These are phyloP conservation scores for Calidris pygmaea DNA, from an alignment of 2,113 vertebrate genomes.

Conservation along the genomic window DNA sequence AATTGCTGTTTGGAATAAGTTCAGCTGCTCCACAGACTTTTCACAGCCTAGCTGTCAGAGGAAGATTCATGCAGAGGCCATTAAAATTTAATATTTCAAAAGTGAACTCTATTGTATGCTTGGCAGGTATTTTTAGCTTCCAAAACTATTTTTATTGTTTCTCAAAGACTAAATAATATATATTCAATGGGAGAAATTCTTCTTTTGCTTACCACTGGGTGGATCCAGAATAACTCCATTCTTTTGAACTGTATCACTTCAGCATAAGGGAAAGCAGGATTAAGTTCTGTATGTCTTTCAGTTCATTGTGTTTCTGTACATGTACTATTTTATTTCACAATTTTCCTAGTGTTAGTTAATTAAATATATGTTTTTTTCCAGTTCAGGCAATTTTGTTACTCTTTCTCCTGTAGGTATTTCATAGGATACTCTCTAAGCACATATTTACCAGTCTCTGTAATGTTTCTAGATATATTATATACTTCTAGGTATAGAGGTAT, in stretches of 20 bases:
- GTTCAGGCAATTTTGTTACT: slow-evolving; percentile 4
- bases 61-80: neutral
- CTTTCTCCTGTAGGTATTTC: slow-evolving; percentile 8
- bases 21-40: neutral
- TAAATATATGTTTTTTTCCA: neutral
- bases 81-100: slow-evolving; percentile 24
- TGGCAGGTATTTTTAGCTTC: slow-evolving; percentile 31
- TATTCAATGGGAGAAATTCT: neutral
- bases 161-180: neutral
- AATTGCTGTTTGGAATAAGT: neutral
- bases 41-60: neutral
- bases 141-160: slow-evolving; percentile 5
- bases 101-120: neutral
- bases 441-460: slow-evolving; percentile 32
- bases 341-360: neutral
- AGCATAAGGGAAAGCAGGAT: neutral
- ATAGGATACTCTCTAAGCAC: slow-evolving; percentile 5
- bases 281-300: neutral
- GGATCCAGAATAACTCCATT: neutral
- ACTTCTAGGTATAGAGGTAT: neutral
- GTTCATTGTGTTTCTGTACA: neutral
- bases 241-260: neutral
- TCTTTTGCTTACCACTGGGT: neutral
- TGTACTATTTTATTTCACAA: neutral
- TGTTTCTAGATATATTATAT: neutral